These are phyloP conservation scores for Tyrannus savana DNA, from an alignment of 2,113 vertebrate genomes.

Conservation along the genomic window DNA sequence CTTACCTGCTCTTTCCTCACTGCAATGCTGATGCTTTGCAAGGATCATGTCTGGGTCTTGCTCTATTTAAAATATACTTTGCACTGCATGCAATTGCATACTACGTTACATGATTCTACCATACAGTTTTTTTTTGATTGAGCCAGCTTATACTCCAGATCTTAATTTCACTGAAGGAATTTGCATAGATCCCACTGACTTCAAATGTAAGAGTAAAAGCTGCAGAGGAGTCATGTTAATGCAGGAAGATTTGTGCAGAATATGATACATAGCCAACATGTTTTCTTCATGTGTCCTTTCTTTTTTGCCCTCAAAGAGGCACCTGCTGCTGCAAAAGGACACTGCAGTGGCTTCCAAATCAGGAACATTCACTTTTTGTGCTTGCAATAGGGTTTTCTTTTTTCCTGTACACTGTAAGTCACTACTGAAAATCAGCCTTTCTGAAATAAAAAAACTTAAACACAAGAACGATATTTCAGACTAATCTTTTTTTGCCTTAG, in stretches of 20 bases:
- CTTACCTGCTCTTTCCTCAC: background rate
- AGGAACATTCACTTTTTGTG: background rate
- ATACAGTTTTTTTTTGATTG: background rate
- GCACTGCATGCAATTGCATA: background rate
- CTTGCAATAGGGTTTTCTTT: background rate
- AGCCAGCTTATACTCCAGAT: constrained; percentile 10
- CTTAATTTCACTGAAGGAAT: constrained; percentile 23
- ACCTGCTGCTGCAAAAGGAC: constrained; percentile 50
- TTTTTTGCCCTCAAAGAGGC: constrained; percentile 11
- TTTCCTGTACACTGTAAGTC: background rate
- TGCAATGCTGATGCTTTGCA: background rate
- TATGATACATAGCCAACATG: background rate
- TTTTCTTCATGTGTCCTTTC: constrained; percentile 28
- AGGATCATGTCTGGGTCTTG: background rate
- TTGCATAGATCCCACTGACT: constrained; percentile 11
- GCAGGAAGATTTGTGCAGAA: constrained; percentile 5
- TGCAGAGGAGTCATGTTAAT: constrained; percentile 6
- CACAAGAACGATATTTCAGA: background rate
- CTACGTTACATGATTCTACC: background rate
- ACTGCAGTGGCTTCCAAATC: constrained; percentile 10
- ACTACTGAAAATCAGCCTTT: background rate
- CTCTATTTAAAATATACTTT: background rate
- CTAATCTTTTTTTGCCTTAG: background rate
- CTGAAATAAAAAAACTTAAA: constrained; percentile 18
- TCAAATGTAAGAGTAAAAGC: constrained; percentile 26